Evolutionary conservation across 2,888 invertebrate genomes (phyloP).

Genomic region (Eilema caniola): DNA sequence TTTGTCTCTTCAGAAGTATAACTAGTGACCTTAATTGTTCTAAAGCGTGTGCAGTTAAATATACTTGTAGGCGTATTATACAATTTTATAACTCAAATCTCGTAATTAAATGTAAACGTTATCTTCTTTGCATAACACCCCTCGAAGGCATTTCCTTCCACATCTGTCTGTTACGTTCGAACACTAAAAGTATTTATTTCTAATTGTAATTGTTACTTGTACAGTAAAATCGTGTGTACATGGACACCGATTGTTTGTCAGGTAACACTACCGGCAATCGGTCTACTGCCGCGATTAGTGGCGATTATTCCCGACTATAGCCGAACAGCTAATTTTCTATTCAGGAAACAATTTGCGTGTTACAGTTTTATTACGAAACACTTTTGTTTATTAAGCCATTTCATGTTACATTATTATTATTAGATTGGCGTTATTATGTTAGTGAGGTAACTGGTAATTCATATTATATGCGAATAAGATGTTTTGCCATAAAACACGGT

Average conservation of each 20-base stretch:
- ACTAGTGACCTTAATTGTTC: not conserved
- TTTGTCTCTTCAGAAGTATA: not conserved
- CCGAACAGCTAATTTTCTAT: constrained; percentile 39
- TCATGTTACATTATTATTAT: constrained; percentile 39
- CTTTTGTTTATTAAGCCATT: constrained; percentile 57
- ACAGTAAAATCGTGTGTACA: constrained; percentile 52
- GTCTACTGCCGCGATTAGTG: constrained; percentile 29
- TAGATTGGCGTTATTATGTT: constrained; percentile 30
- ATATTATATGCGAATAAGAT: constrained; percentile 26
- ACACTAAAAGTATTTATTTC: constrained; percentile 49
- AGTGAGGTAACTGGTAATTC: constrained; percentile 35
- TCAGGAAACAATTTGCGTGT: constrained; percentile 49
- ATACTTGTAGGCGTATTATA: not conserved
- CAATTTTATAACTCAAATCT: not conserved
- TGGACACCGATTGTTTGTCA: constrained; percentile 48
- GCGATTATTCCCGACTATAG: constrained; percentile 48
- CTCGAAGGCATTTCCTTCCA: constrained; percentile 34
- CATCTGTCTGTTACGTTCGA: constrained; percentile 31
- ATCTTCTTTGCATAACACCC: constrained; percentile 13
- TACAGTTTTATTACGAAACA: constrained; percentile 54
- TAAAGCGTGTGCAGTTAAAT: constrained; percentile 4
- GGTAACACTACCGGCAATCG: constrained; percentile 28
- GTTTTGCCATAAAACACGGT: constrained; percentile 4
- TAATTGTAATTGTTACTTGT: constrained; percentile 56
- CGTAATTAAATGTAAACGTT: not conserved